Percentiles rank a stretch among this genome's conserved stretches.
These are phyloP conservation scores for Alitta virens DNA, from an alignment of 2,888 invertebrate species.

Conservation along the genomic window DNA sequence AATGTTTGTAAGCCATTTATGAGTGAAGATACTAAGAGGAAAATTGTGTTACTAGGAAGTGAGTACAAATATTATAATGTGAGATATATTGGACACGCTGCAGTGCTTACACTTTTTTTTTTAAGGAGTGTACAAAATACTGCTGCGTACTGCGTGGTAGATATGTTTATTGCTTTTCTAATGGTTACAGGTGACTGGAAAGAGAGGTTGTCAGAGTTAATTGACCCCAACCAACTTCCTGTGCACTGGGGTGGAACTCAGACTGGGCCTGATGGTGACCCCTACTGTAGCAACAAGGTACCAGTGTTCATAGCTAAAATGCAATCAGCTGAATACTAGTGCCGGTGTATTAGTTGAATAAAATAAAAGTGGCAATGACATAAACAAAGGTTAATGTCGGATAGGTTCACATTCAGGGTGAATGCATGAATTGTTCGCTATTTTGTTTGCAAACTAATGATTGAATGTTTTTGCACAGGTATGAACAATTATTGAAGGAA, in stretches of 20 bases:
- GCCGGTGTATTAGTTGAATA: no score
- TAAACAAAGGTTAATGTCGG: no score
- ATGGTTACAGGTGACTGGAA: conserved; percentile 10
- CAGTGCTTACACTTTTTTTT: neutral
- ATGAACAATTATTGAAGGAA: no score
- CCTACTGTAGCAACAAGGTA: neutral
- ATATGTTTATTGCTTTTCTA: no score
- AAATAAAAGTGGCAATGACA: no score
- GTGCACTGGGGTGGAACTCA: conserved; percentile 8
- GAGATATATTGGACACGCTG: neutral
- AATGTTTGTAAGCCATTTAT: conserved; percentile 12
- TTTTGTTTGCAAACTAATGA: no score
- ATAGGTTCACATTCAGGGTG: no score
- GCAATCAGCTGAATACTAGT: no score
- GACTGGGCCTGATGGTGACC: neutral
- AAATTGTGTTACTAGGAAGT: conserved; percentile 10
- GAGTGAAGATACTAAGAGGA: conserved; percentile 17
- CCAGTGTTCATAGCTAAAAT: no score
- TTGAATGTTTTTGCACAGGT: no score
- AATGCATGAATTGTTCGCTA: no score
- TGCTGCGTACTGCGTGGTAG: neutral
- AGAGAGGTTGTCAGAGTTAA: conserved; percentile 2
- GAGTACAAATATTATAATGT: neutral
- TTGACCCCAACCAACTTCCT: conserved; percentile 6
- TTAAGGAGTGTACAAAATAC: neutral